Percentiles rank a stretch among this genome's conserved stretches.
Conservation (phyloP, 2,797 vertebrate species). For the Phaenicophaeus curvirostris region DNA sequence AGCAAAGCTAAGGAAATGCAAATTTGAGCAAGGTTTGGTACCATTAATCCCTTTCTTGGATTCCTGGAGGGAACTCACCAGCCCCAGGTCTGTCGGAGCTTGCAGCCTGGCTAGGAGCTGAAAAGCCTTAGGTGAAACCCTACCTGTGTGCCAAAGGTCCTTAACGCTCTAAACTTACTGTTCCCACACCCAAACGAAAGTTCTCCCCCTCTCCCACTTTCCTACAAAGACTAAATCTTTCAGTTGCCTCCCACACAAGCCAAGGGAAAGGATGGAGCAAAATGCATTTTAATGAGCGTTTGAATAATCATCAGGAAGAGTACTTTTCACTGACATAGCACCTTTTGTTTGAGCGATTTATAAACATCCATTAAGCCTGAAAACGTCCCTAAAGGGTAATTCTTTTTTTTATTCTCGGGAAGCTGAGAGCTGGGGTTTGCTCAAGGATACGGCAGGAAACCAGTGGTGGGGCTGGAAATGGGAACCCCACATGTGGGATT, state of each 20-base stretch:
- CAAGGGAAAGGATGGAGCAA: slow-evolving; percentile 20
- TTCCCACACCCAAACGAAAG: neutral
- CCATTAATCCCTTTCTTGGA: slow-evolving; percentile 10
- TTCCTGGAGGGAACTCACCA: neutral
- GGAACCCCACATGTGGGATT: neutral
- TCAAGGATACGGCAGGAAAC: neutral
- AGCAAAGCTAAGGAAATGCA: slow-evolving; percentile 37
- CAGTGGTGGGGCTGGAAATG: neutral
- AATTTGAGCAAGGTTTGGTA: slow-evolving; percentile 31
- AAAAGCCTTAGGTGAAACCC: neutral
- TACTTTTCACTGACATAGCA: slow-evolving; percentile 52
- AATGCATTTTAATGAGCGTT: slow-evolving; percentile 61
- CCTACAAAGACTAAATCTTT: slow-evolving; percentile 35
- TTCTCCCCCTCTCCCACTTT: neutral
- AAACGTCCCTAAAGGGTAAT: slow-evolving; percentile 23
- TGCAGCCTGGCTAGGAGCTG: slow-evolving; percentile 6
- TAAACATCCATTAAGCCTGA: slow-evolving; percentile 60
- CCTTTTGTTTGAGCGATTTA: slow-evolving; percentile 44
- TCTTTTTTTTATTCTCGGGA: neutral
- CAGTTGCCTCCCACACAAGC: slow-evolving; percentile 15
- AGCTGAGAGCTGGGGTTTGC: neutral
- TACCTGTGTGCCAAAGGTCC: neutral
- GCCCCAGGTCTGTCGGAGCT: slow-evolving; percentile 7
- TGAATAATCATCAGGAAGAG: slow-evolving; percentile 48
- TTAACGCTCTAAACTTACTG: neutral